phyloP scores from a whole-genome alignment of 2,113 vertebrate species.

The Cyphomyrus plagiostoma region DNA sequence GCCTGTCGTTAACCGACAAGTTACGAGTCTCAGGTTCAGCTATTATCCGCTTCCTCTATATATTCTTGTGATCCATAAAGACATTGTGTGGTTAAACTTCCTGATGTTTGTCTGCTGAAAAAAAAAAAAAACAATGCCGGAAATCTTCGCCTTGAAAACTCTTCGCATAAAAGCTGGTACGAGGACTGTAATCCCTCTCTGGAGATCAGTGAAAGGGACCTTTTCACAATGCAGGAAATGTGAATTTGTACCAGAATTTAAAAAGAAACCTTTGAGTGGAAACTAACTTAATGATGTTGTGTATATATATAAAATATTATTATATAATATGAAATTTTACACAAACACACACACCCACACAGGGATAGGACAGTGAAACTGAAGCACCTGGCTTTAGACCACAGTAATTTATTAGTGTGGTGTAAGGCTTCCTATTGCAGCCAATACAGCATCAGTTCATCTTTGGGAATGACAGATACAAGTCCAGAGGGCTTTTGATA shows the following conservation, averaged over 20 bases:
- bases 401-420: background rate
- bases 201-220: background rate
- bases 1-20: background rate
- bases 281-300: background rate
- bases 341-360: background rate
- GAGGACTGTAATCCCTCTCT: background rate
- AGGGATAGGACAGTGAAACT: background rate
- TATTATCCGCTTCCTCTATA: background rate
- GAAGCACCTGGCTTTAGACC: background rate
- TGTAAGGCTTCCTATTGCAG: background rate
- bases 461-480: background rate
- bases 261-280: background rate
- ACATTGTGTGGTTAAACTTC: background rate
- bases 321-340: no score
- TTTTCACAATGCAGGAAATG: conserved; percentile 6
- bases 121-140: background rate
- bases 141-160: conserved; percentile 6
- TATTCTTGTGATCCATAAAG: background rate
- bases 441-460: background rate
- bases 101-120: background rate
- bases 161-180: background rate
- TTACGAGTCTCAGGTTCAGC: background rate
- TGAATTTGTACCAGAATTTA: background rate
- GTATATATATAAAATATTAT: no score
- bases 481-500: background rate